Percentiles rank a stretch among this genome's conserved stretches.
Conservation (phyloP, 1,140 invertebrate species). For the Lepidurus couesii region DNA sequence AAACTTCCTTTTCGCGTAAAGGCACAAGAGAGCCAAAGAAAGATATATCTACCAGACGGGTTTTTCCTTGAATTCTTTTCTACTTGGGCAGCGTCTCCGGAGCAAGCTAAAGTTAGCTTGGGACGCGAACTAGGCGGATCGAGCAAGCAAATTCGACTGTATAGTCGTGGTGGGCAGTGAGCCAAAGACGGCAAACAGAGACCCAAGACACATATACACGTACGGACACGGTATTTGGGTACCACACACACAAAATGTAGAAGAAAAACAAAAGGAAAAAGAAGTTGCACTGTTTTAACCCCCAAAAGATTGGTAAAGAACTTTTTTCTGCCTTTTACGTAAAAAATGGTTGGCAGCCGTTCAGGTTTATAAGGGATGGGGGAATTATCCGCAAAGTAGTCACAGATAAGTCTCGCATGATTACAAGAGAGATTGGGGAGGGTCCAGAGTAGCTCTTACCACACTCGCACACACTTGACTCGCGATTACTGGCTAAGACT, state of each 20-base stretch:
- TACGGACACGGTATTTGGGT: slow-evolving; percentile 1
- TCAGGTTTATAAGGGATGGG: not conserved
- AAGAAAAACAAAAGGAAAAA: not conserved
- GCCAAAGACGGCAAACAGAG: slow-evolving; percentile 10
- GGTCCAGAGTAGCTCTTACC: slow-evolving; percentile 6
- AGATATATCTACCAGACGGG: slow-evolving; percentile 21
- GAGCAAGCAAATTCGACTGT: slow-evolving; percentile 25
- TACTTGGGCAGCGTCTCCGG: not conserved
- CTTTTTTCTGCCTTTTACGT: not conserved
- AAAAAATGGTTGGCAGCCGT: not conserved
- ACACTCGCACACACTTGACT: slow-evolving; percentile 12
- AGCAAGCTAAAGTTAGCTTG: slow-evolving; percentile 28
- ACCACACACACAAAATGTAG: not conserved
- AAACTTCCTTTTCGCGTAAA: no score
- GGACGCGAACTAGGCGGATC: slow-evolving; percentile 23
- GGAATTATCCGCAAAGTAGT: slow-evolving; percentile 21
- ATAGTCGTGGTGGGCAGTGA: slow-evolving; percentile 16
- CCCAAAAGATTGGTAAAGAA: not conserved
- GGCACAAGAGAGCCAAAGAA: not conserved
- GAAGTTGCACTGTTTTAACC: not conserved
- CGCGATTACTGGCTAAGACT: not conserved
- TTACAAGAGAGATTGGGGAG: slow-evolving; percentile 10
- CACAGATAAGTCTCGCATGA: not conserved
- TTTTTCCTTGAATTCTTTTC: slow-evolving; percentile 22
- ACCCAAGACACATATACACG: slow-evolving; percentile 23